These are phyloP conservation scores for Paracanthobrama guichenoti DNA, from an alignment of 2,113 vertebrate genomes.

Conservation along the genomic window DNA sequence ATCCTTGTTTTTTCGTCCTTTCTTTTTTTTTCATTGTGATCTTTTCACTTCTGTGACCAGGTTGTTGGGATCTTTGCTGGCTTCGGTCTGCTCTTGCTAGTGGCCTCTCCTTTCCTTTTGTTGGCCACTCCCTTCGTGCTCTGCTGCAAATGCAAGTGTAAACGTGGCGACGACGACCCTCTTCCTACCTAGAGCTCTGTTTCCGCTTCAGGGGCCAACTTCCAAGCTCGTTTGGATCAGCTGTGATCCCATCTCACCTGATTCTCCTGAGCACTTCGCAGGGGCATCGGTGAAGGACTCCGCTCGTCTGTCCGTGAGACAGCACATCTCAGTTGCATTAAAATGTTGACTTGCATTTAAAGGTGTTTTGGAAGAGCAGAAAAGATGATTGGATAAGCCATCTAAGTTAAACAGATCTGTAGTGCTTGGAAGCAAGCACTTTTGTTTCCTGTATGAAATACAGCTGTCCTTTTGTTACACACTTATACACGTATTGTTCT, in stretches of 20 bases:
- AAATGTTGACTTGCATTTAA: neutral
- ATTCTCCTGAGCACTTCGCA: slow-evolving; percentile 10
- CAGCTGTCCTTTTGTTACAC: neutral
- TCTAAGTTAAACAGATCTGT: neutral
- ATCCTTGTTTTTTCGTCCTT: neutral
- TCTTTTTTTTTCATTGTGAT: neutral
- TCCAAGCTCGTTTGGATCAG: neutral
- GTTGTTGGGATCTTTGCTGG: slow-evolving; percentile 89
- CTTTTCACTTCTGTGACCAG: slow-evolving; percentile 60
- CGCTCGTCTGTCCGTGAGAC: neutral
- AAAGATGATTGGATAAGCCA: neutral
- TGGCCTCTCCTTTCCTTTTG: slow-evolving; percentile 85
- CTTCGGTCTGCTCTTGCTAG: slow-evolving; percentile 83
- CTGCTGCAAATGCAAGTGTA: slow-evolving; percentile 89
- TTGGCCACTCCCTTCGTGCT: slow-evolving; percentile 85
- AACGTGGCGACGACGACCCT: slow-evolving; percentile 84
- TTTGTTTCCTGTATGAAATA: neutral
- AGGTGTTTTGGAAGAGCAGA: neutral
- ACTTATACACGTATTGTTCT: neutral
- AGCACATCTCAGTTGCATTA: neutral
- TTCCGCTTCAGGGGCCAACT: neutral
- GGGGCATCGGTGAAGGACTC: neutral
- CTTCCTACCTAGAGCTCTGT: slow-evolving; percentile 75
- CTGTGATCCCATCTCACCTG: neutral
- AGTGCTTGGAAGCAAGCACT: neutral